These are phyloP conservation scores for Hydrozoanthus gracilis DNA, from an alignment of 92 coral and sea anemone genomes.

Conservation along the genomic window DNA sequence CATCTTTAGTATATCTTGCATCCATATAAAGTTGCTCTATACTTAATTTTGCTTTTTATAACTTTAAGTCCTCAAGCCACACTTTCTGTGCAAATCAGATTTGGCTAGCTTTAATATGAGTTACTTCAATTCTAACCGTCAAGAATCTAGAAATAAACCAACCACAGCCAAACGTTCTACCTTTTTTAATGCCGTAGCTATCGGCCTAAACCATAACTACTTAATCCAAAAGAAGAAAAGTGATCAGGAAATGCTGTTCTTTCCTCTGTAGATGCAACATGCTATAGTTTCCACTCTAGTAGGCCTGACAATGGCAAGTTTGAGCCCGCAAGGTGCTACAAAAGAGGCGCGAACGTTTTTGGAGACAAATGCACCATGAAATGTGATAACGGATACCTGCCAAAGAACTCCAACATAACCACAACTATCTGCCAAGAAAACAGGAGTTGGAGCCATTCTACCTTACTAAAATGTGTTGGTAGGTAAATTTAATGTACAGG, in stretches of 20 bases:
- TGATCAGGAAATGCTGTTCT: background rate
- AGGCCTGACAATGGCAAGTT: constrained; percentile 58
- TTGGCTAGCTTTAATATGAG: too few species aligned
- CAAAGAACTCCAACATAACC: constrained; percentile 46
- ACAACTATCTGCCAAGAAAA: constrained; percentile 57
- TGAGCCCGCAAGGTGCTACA: constrained; percentile 74
- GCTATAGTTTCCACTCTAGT: constrained; percentile 30
- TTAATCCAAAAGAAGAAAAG: too few species aligned
- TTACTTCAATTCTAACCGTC: too few species aligned
- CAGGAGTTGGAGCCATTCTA: constrained; percentile 61
- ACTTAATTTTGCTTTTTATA: too few species aligned
- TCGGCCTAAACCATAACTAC: too few species aligned
- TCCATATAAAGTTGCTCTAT: too few species aligned
- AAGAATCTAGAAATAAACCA: too few species aligned
- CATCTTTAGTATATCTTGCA: too few species aligned
- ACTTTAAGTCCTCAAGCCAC: too few species aligned
- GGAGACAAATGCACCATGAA: constrained; percentile 69
- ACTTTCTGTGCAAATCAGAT: too few species aligned
- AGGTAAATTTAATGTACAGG: background rate
- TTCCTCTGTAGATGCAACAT: background rate
- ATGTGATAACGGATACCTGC: constrained; percentile 72
- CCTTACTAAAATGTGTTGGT: constrained; percentile 67
- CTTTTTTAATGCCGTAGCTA: too few species aligned
- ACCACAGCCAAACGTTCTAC: too few species aligned
- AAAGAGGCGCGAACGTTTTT: constrained; percentile 56